Base-by-base conservation (phyloP, 2,888 invertebrate species). In the Flexamia atlantica region DNA sequence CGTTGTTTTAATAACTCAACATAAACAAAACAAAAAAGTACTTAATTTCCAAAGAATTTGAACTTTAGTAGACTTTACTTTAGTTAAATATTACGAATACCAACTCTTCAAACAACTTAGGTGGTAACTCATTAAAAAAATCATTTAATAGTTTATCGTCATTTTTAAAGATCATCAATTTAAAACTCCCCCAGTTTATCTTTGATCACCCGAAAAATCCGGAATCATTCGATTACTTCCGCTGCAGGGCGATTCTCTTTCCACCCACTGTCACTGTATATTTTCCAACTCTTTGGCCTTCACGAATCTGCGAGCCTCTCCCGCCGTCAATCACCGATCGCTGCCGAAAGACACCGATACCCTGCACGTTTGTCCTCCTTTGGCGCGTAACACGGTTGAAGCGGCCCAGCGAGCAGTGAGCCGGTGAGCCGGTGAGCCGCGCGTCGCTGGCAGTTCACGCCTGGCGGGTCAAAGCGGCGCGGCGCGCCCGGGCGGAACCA, bases 371-470 rank as follows among this genome's bases (percentile, higher is more conserved):
- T 64, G 64, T 64, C 76, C 36, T 28, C 76, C 46, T 76, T 28
- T 76, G 76, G 28, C 12, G n/a, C 7, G 20, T 76, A 76, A 76
- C 76, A 46, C 5, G 76, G 76, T 76, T 76, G 76, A 76, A 76
- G 46, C 36, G 40, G 10, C 12, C 50, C 76, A 76, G 25, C 50
- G 76, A 76, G 76, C 76, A 46, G 74, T n/a, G 14, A 17, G 76
- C 46, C 23, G 42, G 20, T 40, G 70, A 20, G 40, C 40, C 14
- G 70, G 28, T 28, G 7, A 12, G 64, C 57, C 30, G 64, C 28
- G 64, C 64, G 64, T 1, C 53, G 5, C 20, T 10, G 7, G 53
- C 9, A 42, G 46, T 46, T 76, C 76, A 76, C 76, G 28, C 46
- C 40, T 17, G 46, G 28, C 7, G 25, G 46, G 50, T 76, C 76